Evolutionary conservation across 2,797 vertebrate species (phyloP).

Genomic region (Helicolenus hilgendorfi): DNA sequence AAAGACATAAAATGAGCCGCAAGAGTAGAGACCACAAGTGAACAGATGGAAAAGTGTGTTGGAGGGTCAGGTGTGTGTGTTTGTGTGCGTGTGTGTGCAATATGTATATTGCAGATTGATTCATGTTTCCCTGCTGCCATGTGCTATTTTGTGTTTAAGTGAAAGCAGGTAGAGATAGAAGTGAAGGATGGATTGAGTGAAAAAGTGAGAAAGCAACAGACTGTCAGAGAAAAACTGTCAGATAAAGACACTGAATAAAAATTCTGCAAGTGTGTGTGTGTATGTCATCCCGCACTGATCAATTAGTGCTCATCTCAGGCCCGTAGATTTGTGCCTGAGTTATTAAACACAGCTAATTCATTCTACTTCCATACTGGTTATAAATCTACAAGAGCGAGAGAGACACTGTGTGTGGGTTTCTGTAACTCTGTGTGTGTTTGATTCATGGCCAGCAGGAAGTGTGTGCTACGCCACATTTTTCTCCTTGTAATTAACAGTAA

Average conservation of each 20-base stretch:
- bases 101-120: constrained; percentile 60
- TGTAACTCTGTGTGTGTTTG: constrained; percentile 77
- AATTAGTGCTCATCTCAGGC: constrained; percentile 97
- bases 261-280: background rate
- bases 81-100: constrained; percentile 8
- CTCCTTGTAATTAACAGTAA: constrained; percentile 99
- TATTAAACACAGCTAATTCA: constrained; percentile 99
- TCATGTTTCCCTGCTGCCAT: constrained; percentile 60
- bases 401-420: constrained; percentile 38
- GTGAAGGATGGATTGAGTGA: constrained; percentile 11
- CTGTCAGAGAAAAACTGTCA: constrained; percentile 9
- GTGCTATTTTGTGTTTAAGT: constrained; percentile 55
- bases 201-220: constrained; percentile 35
- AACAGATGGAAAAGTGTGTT: constrained; percentile 81
- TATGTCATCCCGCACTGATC: constrained; percentile 81
- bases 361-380: constrained; percentile 97
- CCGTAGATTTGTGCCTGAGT: constrained; percentile 97
- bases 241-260: constrained; percentile 25
- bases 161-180: constrained; percentile 33
- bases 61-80: constrained; percentile 43
- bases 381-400: constrained; percentile 93
- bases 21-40: constrained; percentile 32
- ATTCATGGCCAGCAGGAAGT: constrained; percentile 96
- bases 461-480: constrained; percentile 96
- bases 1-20: constrained; percentile 48